Base-by-base conservation (phyloP, 2,888 invertebrate genomes). In the Vanessa cardui region DNA sequence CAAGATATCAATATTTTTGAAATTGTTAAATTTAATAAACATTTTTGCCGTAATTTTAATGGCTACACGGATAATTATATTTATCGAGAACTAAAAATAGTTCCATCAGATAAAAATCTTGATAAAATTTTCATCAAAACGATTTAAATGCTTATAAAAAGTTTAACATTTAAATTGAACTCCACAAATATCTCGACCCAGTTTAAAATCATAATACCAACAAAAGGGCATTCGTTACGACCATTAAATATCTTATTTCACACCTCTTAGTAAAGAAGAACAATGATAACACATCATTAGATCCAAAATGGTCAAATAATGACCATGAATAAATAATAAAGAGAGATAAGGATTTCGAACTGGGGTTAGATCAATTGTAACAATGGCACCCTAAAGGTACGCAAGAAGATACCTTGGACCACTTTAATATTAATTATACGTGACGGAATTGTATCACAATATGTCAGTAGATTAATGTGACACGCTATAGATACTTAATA, bases 221-320 rank as follows among this genome's bases (percentile, higher is more conserved):
- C 79, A 77, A 79, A 79, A 82, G 78, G 75, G 80, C 78, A 87
- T 85, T 84, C 88, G 88, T 89, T 88, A 85, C 82, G 80, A 77
- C 75, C 82, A 87, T 89, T 84, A 86, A 83, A 77, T 84, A 89
- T 90, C 87, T 82, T 82, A 90, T 90, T 91, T 89, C 90, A 90
- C 87, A 88, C 87, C 84, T 85, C 84, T 87, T 68, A 66, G 54
- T 66, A 58, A 81, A 81, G 85, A 88, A 68, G 87, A 89, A 90
- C 91, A 92, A 90, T 83, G 86, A 85, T 84, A 78, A 80, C 84
- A 87, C 87, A 89, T 90, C 91, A 92, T 92, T 90, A 92, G 87
- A 86, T 84, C 79, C 74, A 83, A 90, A 91, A 92, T 87, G 92
- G 92, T 91, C 92, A 92, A 92, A 92, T 92, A 92, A 92, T 92